Conservation (phyloP, 1,140 invertebrate genomes). For the Trichoplusia ni region DNA sequence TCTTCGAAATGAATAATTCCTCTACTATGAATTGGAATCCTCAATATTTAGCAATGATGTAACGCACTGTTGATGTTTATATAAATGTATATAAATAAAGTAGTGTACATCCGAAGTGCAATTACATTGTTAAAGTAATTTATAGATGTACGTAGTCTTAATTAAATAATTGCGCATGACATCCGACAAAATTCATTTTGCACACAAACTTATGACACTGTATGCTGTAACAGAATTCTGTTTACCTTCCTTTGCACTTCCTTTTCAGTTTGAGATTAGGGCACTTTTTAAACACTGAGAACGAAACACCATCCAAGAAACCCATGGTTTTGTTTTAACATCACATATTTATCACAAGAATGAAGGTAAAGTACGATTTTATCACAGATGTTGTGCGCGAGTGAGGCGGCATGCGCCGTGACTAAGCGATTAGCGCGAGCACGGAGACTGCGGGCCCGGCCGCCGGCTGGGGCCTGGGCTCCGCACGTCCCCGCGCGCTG, state of each 20-base stretch:
- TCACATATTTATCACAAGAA: conserved; percentile 62
- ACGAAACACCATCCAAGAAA: conserved; percentile 63
- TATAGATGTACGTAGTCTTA: neutral
- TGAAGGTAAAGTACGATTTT: conserved; percentile 40
- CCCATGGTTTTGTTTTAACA: conserved; percentile 56
- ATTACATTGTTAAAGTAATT: conserved; percentile 3
- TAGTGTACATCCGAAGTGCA: neutral
- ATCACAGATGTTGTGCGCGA: conserved; percentile 59
- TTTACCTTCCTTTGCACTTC: conserved; percentile 47
- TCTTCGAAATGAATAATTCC: too few relatives aligned
- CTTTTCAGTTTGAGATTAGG: conserved; percentile 64
- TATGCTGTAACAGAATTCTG: neutral
- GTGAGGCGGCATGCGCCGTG: conserved; percentile 56
- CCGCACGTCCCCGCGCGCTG: conserved; percentile 46
- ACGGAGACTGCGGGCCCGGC: conserved; percentile 31
- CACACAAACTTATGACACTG: neutral
- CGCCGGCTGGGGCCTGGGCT: conserved; percentile 22
- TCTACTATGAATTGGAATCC: neutral
- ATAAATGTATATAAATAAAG: conserved; percentile 1
- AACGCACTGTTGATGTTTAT: neutral
- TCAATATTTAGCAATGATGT: neutral
- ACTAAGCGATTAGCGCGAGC: conserved; percentile 67
- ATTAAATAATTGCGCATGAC: conserved; percentile 10
- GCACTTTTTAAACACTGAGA: conserved; percentile 74
- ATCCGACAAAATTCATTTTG: neutral